Evolutionary conservation across 1,140 invertebrate species (phyloP).

Genomic region (Platorchestia sp.): DNA sequence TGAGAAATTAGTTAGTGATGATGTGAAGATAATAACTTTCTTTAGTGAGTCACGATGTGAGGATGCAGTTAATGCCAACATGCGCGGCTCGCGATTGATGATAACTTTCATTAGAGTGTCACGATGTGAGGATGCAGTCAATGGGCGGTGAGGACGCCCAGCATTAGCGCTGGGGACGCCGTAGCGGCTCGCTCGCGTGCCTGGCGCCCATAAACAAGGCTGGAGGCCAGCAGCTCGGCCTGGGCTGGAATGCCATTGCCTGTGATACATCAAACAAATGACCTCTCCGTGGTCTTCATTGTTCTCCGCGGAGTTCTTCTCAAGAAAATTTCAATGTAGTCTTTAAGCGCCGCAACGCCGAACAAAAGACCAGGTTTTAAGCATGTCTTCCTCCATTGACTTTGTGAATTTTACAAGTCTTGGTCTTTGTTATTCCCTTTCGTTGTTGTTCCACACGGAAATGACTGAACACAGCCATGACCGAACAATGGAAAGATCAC

Average conservation of each 20-base stretch:
- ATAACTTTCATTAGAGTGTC: neutral
- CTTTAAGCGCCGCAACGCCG: neutral
- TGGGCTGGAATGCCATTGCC: neutral
- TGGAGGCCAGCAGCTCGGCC: neutral
- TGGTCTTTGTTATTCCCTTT: neutral
- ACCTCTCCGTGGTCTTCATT: neutral
- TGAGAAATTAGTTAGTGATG: no score
- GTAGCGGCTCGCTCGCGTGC: neutral
- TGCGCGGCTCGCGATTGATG: no score
- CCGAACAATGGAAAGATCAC: neutral
- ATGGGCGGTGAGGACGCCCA: neutral
- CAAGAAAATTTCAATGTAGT: neutral
- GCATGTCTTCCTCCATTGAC: neutral
- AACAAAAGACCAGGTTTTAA: constrained; percentile 1
- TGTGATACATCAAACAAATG: neutral
- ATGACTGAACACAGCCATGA: neutral
- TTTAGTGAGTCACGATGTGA: no score
- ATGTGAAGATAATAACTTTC: no score
- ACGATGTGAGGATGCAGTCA: neutral
- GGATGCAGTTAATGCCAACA: neutral
- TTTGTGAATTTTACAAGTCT: neutral
- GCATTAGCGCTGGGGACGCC: neutral
- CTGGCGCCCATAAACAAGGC: neutral
- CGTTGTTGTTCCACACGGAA: neutral
- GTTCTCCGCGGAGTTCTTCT: neutral